phyloP scores from a whole-genome alignment of 2,888 invertebrate species.

The Leptogaster cylindrica region DNA sequence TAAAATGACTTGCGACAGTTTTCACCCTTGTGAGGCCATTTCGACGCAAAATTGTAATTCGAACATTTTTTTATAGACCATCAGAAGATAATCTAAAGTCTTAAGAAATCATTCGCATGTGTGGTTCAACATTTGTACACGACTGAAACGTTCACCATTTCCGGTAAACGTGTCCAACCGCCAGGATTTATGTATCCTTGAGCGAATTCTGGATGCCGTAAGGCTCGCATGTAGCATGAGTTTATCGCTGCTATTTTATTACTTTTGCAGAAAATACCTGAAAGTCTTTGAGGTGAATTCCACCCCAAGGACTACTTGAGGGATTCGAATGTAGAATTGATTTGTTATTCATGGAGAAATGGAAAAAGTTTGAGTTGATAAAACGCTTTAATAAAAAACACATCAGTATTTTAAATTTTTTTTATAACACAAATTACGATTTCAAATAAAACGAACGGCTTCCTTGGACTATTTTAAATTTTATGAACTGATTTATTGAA shows the following conservation, averaged over 20 bases:
- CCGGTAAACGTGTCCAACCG: constrained; percentile 29
- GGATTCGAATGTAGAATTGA: constrained; percentile 10
- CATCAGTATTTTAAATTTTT: neutral
- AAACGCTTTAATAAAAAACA: neutral
- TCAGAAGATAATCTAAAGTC: constrained; percentile 32
- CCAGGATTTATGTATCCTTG: constrained; percentile 21
- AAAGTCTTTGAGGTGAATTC: constrained; percentile 7
- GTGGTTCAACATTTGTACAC: neutral
- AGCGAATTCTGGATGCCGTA: constrained; percentile 21
- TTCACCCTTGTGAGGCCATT: neutral
- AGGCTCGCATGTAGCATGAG: constrained; percentile 28
- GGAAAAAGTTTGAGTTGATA: neutral
- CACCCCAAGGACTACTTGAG: neutral
- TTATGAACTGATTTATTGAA: no score
- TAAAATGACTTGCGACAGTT: neutral
- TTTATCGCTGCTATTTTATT: constrained; percentile 26
- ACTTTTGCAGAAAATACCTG: constrained; percentile 8
- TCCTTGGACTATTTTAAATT: no score
- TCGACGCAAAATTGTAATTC: constrained; percentile 18
- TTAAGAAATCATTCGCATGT: constrained; percentile 21
- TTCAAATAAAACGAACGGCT: no score
- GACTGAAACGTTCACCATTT: constrained; percentile 23
- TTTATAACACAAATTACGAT: no score
- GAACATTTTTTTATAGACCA: neutral
- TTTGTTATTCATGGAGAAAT: constrained; percentile 11